Evolutionary conservation across 2,113 vertebrate species (phyloP), one percentile per base, ranked within the genome.

Genomic region (Psilopogon haemacephalus): DNA sequence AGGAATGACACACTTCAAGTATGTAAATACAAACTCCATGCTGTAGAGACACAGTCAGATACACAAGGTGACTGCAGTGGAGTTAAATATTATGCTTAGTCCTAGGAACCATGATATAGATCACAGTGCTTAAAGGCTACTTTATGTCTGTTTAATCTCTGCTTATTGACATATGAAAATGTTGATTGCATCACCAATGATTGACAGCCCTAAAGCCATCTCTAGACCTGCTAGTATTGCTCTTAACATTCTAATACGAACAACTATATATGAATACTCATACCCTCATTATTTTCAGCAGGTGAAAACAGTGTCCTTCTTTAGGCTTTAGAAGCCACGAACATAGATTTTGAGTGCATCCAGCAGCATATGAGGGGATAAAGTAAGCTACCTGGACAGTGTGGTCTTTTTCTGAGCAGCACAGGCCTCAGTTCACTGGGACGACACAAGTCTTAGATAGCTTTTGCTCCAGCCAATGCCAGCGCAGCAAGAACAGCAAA

Each of bases 321-420:
- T 54, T 28, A 68, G 9, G 32, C 16, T n/a, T 81, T 46, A 76
- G 40, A 76, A 80, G 30, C 15, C 17, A 74, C 4, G 2, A 46
- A 21, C 6, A 23, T 0, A 32, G 42, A 71, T 30, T 68, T 35
- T 9, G n/a, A 56, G n/a, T 9, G 20, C 4, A 38, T 60, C 32
- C 60, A 50, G 40, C 44, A 90, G 83, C 30, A 80, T 26, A 33
- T 4, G 14, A 90, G 27, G 23, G 19, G 12, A 54, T 59, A 50
- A 64, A 86, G 37, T 26, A 58, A 78, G 48, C 30, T 52, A 60
- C 30, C 54, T 68, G 73, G 63, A 52, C n/a, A 64, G 58, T 0
- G 0, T 10, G 27, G 46, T 48, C 50, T 65, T 1, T 0, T 55
- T n/a, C 44, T 0, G 3, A 60, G 60, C 26, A 68, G 40, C 46